Conservation (phyloP, 2,797 vertebrate species). For the Gymnoscopelus microlampas region DNA sequence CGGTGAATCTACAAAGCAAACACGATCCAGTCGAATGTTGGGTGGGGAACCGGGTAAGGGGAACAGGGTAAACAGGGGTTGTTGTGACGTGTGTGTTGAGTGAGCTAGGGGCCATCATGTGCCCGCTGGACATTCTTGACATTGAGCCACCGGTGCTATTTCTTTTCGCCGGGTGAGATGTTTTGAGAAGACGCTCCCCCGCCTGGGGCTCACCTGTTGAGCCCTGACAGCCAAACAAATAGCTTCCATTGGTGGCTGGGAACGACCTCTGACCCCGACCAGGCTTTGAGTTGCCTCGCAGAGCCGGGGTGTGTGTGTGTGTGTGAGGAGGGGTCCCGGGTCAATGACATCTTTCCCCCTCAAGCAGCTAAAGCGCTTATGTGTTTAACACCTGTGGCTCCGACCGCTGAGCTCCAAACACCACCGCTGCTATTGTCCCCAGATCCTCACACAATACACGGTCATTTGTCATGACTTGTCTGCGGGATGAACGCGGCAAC, state of each 20-base stretch:
- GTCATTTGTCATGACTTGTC: constrained; percentile 58
- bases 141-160: constrained; percentile 73
- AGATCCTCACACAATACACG: constrained; percentile 52
- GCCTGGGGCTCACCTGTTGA: constrained; percentile 84
- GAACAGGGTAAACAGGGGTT: constrained; percentile 70
- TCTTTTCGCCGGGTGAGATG: constrained; percentile 69
- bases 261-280: constrained; percentile 77
- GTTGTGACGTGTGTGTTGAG: constrained; percentile 80
- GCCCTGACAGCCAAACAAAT: constrained; percentile 85
- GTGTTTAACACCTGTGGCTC: constrained; percentile 82
- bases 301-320: constrained; percentile 67
- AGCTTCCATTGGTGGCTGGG: constrained; percentile 73
- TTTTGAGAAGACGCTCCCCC: constrained; percentile 73
- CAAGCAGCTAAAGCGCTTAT: constrained; percentile 73
- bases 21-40: constrained; percentile 45
- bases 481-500: constrained; percentile 38
- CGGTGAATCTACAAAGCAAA: constrained; percentile 69
- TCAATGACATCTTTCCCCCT: constrained; percentile 77
- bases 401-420: constrained; percentile 53
- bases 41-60: constrained; percentile 3
- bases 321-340: constrained; percentile 60
- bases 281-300: constrained; percentile 76
- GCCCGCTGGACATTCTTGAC: constrained; percentile 78
- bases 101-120: constrained; percentile 63
- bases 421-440: constrained; percentile 55